phyloP scores from a whole-genome alignment of 2,888 invertebrate genomes.

The Hartigia nigra region DNA sequence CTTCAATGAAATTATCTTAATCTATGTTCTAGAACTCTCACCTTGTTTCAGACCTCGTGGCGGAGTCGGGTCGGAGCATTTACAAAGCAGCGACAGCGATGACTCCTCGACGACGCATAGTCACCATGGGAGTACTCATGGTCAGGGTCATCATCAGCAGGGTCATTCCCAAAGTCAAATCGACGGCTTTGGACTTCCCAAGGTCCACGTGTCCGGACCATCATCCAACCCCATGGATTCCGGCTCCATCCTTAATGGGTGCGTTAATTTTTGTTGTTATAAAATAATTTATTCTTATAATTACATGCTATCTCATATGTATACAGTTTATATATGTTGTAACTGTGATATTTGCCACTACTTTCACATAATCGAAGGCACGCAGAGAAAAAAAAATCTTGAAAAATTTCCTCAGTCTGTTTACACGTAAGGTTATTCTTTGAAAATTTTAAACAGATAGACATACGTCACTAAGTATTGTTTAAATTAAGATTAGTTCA shows the following conservation, averaged over 20 bases:
- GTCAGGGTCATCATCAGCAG: slow-evolving; percentile 43
- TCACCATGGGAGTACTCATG: slow-evolving; percentile 37
- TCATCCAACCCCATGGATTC: slow-evolving; percentile 51
- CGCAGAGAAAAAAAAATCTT: background rate
- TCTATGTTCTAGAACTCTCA: background rate
- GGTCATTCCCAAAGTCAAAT: slow-evolving; percentile 40
- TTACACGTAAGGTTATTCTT: background rate
- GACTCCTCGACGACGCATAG: slow-evolving; percentile 52
- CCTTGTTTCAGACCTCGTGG: slow-evolving; percentile 57
- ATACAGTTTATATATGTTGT: background rate
- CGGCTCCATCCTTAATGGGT: slow-evolving; percentile 53
- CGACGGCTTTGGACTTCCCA: slow-evolving; percentile 53
- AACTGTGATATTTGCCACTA: background rate
- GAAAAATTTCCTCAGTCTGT: background rate
- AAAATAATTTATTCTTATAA: background rate
- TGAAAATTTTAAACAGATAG: too few species aligned
- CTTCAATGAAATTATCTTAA: background rate
- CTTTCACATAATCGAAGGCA: background rate
- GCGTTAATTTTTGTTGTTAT: slow-evolving; percentile 29
- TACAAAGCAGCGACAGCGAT: slow-evolving; percentile 61
- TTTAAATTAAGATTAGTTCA: background rate
- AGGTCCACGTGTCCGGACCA: slow-evolving; percentile 60
- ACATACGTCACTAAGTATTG: background rate
- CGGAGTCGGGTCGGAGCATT: slow-evolving; percentile 57
- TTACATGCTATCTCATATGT: background rate